A percentile compares a stretch with the other conserved stretches of the same genome.
phyloP scores from a whole-genome alignment of 2,797 vertebrate species.

The Coilia nasus region DNA sequence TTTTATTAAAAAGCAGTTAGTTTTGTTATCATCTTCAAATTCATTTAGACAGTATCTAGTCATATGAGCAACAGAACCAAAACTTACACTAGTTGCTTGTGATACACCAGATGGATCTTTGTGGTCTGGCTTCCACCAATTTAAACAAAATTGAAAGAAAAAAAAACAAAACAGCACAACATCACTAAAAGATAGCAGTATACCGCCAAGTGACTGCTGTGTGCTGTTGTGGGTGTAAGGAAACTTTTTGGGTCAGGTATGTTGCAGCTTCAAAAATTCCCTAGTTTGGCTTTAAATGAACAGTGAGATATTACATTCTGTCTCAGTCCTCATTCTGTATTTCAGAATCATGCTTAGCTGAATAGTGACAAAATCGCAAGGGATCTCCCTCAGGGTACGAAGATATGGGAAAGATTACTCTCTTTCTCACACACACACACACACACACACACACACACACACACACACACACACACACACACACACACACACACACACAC shows the following conservation, averaged over 20 bases:
- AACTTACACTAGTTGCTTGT: neutral
- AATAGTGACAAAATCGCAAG: no score
- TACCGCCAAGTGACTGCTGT: neutral
- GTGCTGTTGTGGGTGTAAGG: neutral
- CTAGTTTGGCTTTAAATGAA: neutral
- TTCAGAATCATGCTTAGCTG: no score
- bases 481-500: neutral
- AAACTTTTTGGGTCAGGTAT: neutral
- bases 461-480: neutral
- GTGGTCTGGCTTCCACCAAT: neutral
- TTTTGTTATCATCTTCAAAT: neutral
- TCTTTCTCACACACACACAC: neutral
- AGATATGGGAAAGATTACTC: no score
- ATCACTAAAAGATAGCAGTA: neutral
- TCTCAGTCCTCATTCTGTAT: neutral
- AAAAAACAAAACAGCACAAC: neutral
- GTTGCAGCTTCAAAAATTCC: neutral
- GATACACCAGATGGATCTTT: neutral
- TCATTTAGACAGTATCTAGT: neutral
- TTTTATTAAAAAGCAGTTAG: neutral
- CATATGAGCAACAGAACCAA: neutral
- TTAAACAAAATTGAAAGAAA: neutral
- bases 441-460: neutral
- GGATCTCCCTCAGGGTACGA: no score
- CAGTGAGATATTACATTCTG: neutral